Evolutionary conservation across 2,113 vertebrate species (phyloP), one percentile per base, ranked within the genome.

Genomic region (Petromus typicus): DNA sequence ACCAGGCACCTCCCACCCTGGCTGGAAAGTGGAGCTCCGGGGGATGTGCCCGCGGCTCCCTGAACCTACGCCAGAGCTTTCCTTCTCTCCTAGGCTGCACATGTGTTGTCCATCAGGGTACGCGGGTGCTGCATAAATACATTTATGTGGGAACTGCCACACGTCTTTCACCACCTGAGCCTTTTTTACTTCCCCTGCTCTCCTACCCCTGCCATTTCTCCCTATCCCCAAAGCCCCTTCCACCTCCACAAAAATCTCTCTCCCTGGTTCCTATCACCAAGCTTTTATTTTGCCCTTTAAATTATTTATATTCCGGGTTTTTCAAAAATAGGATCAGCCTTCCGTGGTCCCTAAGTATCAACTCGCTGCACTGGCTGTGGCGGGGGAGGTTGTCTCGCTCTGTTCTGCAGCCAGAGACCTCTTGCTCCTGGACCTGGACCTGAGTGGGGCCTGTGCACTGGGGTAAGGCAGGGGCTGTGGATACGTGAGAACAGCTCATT

Each of bases 361-460:
- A 12, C 11, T 30, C 45, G 23, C n/a, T 37, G 51, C 27, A 27
- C 3, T 14, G 59, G 23, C 32, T 67, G 61, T 37, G 57, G 69
- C 43, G 30, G 40, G 7, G 30, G 0, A 7, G 32, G 14, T 48
- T 22, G 13, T 59, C 48, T 56, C 67, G 10, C 20, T 63, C 51
- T 83, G 1, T 56, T 91, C 45, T 30, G 23, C 0, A 89, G 94
- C 5, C 43, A 30, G 0, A 64, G 54, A 23, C 59, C 17, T 43
- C 40, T 54, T 54, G 30, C 7, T 79, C 63, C 67, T 57, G 56
- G 34, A 73, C 9, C 1, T 25, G n/a, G n/a, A 7, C 20, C 25
- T 51, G 3, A 40, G n/a, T 30, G 69, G 0, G 13, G n/a, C 30
- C 2, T 1, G 13, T 45, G 17, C 5, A 3, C 25, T 66, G 11